Percentiles rank a stretch among this genome's conserved stretches.
phyloP scores from a whole-genome alignment of 2,888 invertebrate species.

The Gymnocheta viridis region DNA sequence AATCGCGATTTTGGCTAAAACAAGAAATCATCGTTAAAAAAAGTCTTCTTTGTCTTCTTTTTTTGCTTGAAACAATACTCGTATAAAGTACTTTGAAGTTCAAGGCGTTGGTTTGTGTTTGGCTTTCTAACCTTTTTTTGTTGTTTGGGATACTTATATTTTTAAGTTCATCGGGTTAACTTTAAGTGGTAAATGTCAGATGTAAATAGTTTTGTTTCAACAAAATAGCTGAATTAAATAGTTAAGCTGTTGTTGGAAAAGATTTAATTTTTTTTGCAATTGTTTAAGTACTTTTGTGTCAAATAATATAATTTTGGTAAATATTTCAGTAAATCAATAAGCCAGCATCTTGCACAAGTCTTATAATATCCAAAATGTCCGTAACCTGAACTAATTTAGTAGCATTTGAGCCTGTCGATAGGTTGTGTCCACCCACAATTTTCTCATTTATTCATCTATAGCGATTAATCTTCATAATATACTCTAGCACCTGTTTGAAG shows the following conservation, averaged over 20 bases:
- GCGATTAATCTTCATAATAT: too few relatives aligned
- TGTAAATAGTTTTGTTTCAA: slow-evolving; percentile 68
- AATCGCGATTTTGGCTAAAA: slow-evolving; percentile 61
- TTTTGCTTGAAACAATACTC: slow-evolving; percentile 42
- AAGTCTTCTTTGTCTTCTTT: background rate
- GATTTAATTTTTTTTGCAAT: background rate
- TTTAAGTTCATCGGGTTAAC: slow-evolving; percentile 49
- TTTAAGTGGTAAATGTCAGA: slow-evolving; percentile 66
- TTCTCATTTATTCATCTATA: too few relatives aligned
- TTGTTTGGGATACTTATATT: slow-evolving; percentile 13
- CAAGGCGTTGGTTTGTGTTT: slow-evolving; percentile 64
- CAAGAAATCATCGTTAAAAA: slow-evolving; percentile 25
- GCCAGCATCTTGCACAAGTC: too few relatives aligned
- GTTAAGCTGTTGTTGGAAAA: slow-evolving; percentile 21
- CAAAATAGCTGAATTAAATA: slow-evolving; percentile 63
- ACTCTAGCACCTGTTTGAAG: too few relatives aligned
- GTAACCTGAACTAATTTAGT: too few relatives aligned
- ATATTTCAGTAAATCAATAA: too few relatives aligned
- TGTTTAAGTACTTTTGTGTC: background rate
- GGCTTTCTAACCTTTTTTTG: slow-evolving; percentile 62
- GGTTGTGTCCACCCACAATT: too few relatives aligned
- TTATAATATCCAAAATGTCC: too few relatives aligned
- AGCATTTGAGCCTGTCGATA: too few relatives aligned
- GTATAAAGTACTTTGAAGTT: slow-evolving; percentile 63
- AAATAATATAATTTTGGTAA: too few relatives aligned